phyloP scores from a whole-genome alignment of 2,797 vertebrate genomes.

The Pempheris klunzingeri region DNA sequence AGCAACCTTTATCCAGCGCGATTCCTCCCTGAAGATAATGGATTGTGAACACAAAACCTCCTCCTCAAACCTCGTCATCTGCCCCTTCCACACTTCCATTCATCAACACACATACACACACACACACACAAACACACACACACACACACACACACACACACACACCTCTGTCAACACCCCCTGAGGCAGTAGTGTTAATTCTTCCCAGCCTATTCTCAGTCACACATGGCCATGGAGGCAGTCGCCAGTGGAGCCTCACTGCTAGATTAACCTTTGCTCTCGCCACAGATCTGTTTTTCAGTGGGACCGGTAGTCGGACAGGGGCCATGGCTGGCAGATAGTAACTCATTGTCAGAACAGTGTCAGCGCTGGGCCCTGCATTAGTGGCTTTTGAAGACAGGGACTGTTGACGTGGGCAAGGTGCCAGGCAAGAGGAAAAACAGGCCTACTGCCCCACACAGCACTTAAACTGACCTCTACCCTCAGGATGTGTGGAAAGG shows the following conservation, averaged over 20 bases:
- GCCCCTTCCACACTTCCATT: conserved; percentile 58
- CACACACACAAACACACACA: not conserved
- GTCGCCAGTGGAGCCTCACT: conserved; percentile 73
- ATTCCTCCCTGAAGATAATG: conserved; percentile 78
- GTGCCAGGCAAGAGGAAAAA: conserved; percentile 72
- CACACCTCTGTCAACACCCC: conserved; percentile 78
- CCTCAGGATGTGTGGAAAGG: conserved; percentile 66
- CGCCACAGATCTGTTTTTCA: conserved; percentile 80
- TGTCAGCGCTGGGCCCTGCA: conserved; percentile 67
- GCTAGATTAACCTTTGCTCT: conserved; percentile 85
- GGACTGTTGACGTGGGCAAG: conserved; percentile 81
- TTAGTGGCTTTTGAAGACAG: conserved; percentile 76
- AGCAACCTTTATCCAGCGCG: conserved; percentile 77
- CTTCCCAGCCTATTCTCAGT: conserved; percentile 80
- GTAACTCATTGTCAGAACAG: conserved; percentile 80
- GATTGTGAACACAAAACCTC: conserved; percentile 77
- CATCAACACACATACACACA: conserved; percentile 49
- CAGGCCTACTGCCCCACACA: conserved; percentile 62
- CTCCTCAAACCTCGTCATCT: conserved; percentile 61
- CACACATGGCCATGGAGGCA: conserved; percentile 75
- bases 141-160: conserved; percentile 32
- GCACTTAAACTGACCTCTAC: conserved; percentile 74
- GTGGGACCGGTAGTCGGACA: conserved; percentile 63
- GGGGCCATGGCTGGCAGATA: conserved; percentile 74
- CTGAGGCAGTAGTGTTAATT: conserved; percentile 76